phyloP scores from a whole-genome alignment of 2,888 invertebrate genomes.

The Erpobdella octoculata region DNA sequence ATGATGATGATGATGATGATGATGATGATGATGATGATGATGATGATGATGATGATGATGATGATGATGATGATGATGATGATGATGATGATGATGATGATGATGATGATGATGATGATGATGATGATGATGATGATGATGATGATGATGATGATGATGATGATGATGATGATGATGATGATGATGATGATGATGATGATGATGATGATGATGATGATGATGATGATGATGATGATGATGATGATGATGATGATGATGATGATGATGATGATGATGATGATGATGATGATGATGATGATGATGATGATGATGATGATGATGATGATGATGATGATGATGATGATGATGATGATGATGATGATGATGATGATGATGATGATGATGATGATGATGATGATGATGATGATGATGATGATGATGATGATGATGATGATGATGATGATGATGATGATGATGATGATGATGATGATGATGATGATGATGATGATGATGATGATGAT shows the following conservation, averaged over 20 bases:
- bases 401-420: constrained; percentile 33
- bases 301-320: constrained; percentile 10
- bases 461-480: constrained; percentile 26
- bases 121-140: constrained; percentile 2
- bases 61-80: constrained; percentile 32
- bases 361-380: constrained; percentile 20
- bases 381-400: constrained; percentile 31
- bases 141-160: not conserved
- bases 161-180: constrained; percentile 2
- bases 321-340: constrained; percentile 27
- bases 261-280: constrained; percentile 33
- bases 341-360: not conserved
- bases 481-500: not conserved
- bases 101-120: constrained; percentile 17
- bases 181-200: constrained; percentile 1
- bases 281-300: constrained; percentile 17
- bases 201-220: not conserved
- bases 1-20: too few relatives aligned
- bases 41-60: constrained; percentile 33
- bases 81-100: constrained; percentile 26
- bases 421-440: constrained; percentile 16
- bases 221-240: constrained; percentile 16
- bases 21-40: constrained; percentile 35
- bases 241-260: constrained; percentile 29
- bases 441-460: constrained; percentile 16